phyloP scores from a whole-genome alignment of 2,888 invertebrate species.

The Melieria omissa region DNA sequence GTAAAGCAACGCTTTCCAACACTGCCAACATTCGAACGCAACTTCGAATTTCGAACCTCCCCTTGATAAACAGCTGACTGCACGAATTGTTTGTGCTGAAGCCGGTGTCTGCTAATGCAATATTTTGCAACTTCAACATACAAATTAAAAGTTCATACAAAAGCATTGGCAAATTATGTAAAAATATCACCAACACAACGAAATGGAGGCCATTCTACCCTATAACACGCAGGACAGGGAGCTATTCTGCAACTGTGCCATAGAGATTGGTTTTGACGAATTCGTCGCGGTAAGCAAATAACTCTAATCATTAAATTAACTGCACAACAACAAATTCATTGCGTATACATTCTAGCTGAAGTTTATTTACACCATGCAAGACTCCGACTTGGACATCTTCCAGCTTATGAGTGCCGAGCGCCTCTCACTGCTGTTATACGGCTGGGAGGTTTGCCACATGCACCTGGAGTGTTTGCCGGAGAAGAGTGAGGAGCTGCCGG shows the following conservation, averaged over 20 bases:
- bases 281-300: constrained; percentile 52
- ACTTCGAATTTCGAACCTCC: not conserved
- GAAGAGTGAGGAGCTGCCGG: constrained; percentile 36
- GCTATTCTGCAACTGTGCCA: constrained; percentile 51
- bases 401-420: constrained; percentile 55
- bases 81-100: constrained; percentile 10
- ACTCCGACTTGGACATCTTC: constrained; percentile 56
- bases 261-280: constrained; percentile 55
- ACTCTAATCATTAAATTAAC: not conserved
- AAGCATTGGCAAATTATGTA: not conserved
- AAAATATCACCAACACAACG: not conserved
- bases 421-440: constrained; percentile 52
- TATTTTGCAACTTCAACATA: not conserved
- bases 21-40: too few species aligned
- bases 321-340: too few species aligned
- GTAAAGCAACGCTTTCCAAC: too few species aligned
- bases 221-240: constrained; percentile 48
- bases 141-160: constrained; percentile 1
- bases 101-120: not conserved
- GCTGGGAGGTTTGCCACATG: constrained; percentile 55
- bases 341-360: constrained; percentile 42
- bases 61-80: constrained; percentile 5
- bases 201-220: constrained; percentile 57
- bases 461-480: constrained; percentile 41
- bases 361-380: constrained; percentile 49